Percentiles rank a stretch among this genome's conserved stretches.
Evolutionary conservation across 2,113 vertebrate genomes (phyloP).

Genomic region (Laterallus jamaicensis): DNA sequence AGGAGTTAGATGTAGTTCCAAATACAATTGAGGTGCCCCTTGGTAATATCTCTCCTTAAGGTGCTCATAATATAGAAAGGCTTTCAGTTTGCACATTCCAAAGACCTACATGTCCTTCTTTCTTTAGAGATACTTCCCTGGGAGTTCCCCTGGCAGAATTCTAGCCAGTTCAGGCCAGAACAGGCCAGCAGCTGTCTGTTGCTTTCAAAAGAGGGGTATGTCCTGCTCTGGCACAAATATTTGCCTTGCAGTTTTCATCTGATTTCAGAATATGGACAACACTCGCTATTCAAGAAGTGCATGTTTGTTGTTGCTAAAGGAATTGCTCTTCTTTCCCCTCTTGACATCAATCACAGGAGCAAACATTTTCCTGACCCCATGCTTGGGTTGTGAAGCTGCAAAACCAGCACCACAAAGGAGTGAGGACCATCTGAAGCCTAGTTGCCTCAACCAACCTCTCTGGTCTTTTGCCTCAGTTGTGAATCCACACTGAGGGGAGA

Average conservation of each 20-base stretch:
- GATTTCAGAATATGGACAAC: not conserved
- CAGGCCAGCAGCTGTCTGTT: not conserved
- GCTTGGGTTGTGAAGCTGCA: not conserved
- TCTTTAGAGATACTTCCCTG: not conserved
- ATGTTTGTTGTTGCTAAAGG: not conserved
- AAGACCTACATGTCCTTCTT: not conserved
- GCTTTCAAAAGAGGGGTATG: not conserved
- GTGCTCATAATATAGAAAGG: not conserved
- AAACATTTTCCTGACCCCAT: not conserved
- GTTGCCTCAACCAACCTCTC: not conserved
- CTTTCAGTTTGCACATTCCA: not conserved
- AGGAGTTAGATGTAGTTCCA: not conserved
- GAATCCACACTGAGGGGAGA: not conserved
- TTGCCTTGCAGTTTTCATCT: constrained; percentile 16
- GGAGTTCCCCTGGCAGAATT: not conserved
- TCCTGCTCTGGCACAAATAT: not conserved
- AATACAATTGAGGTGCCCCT: not conserved
- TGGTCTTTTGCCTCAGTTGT: not conserved
- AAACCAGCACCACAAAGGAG: not conserved
- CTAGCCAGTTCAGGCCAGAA: not conserved
- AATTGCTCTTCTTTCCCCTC: not conserved
- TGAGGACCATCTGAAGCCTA: not conserved
- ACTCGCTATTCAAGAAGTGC: not conserved
- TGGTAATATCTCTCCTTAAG: not conserved
- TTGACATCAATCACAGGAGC: not conserved